Conservation (phyloP, 2,113 vertebrate species). For the Barnardius zonarius region DNA sequence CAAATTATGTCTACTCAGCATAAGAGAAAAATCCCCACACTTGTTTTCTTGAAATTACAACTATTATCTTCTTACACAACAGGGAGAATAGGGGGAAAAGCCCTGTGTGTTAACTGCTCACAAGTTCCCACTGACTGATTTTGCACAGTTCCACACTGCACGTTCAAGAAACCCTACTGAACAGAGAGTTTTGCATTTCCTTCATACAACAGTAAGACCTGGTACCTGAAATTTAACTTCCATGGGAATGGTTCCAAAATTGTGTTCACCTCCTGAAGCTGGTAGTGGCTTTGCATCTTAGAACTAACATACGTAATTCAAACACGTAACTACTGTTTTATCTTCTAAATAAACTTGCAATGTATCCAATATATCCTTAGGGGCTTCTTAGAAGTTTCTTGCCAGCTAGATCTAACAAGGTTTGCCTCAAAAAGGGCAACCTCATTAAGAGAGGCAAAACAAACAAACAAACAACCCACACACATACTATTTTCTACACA, state of each 20-base stretch:
- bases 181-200: background rate
- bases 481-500: background rate
- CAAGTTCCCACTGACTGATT: background rate
- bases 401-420: background rate
- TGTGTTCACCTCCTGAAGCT: background rate
- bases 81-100: background rate
- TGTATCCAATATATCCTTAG: background rate
- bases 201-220: background rate
- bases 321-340: background rate
- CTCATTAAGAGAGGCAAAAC: background rate
- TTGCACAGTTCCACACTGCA: background rate
- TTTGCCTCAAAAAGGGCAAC: background rate
- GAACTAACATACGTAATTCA: background rate
- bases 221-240: background rate
- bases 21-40: background rate
- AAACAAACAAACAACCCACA: background rate
- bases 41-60: background rate
- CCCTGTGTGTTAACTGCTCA: background rate
- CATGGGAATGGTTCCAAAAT: background rate
- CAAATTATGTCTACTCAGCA: background rate
- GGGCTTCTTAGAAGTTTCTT: background rate
- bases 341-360: background rate
- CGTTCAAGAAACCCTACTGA: background rate
- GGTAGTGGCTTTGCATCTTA: background rate
- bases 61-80: background rate